Evolutionary conservation across 1,140 invertebrate species (phyloP).

Genomic region (Aleiodes sp.): DNA sequence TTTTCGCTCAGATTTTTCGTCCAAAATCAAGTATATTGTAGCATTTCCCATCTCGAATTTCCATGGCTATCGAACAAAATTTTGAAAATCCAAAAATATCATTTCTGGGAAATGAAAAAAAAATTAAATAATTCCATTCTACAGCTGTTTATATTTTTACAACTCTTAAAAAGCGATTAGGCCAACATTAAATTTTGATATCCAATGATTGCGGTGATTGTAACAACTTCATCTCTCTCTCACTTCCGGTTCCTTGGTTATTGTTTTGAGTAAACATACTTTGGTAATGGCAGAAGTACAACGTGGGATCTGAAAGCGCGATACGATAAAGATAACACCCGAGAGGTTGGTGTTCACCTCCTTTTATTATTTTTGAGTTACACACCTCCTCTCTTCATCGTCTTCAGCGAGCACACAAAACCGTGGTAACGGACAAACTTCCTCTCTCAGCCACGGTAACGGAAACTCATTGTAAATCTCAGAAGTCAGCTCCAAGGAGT

Average conservation of each 20-base stretch:
- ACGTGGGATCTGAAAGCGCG: conserved; percentile 49
- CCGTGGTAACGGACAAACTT: conserved; percentile 57
- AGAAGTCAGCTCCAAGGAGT: conserved; percentile 52
- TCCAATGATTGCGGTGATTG: conserved; percentile 5
- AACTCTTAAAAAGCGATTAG: neutral
- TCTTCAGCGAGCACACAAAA: conserved; percentile 40
- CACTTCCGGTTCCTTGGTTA: conserved; percentile 11
- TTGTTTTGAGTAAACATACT: conserved; percentile 20
- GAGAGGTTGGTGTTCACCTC: conserved; percentile 14
- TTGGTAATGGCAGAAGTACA: conserved; percentile 46
- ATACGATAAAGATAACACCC: conserved; percentile 50
- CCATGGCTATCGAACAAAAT: too few relatives aligned
- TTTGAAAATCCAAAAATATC: too few relatives aligned
- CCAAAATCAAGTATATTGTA: too few relatives aligned
- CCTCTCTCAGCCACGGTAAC: conserved; percentile 58
- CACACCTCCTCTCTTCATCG: conserved; percentile 39
- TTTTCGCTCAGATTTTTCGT: too few relatives aligned
- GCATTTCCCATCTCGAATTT: too few relatives aligned
- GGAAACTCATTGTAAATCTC: conserved; percentile 66
- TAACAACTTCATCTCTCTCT: conserved; percentile 15
- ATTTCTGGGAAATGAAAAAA: too few relatives aligned
- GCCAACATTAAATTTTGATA: conserved; percentile 5
- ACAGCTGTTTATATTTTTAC: too few relatives aligned
- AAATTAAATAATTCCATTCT: too few relatives aligned
- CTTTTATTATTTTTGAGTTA: conserved; percentile 37